Evolutionary conservation across 2,113 vertebrate species (phyloP), one percentile per base, ranked within the genome.

Genomic region (Podarcis cretensis): DNA sequence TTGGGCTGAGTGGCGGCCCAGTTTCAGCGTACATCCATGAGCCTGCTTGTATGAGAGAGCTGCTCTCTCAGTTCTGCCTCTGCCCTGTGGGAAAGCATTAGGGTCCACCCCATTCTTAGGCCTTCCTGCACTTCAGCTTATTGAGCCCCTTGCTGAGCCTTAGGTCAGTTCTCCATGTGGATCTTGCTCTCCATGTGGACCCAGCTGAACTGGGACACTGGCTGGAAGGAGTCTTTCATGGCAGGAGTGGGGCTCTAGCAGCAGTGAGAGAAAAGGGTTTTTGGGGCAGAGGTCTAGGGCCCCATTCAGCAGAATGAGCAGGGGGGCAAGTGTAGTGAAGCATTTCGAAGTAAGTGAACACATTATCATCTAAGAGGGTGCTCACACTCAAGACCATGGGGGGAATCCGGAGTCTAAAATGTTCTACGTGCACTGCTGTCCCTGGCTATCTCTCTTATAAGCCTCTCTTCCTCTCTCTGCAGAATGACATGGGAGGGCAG

Each of bases 401-500:
- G 59, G 59, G 1, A 63, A 63, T 20, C 59, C 16, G 1, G 16
- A 63, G 59, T 63, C 59, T 63, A 63, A 63, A 63, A 63, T 63
- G 13, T 18, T 16, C 59, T 20, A 63, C 3, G 69, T 27, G 25
- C 25, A 12, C 69, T 16, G 6, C 32, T 35, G 32, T 57, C 69
- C n/a, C 80, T 37, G 59, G 4, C 25, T 23, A 43, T 30, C n/a
- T 32, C 35, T 23, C 20, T 63, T 30, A 57, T 6, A 0, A 1
- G 66, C 18, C 30, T 54, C 63, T 69, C 63, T 69, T 40, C 69
- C 13, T 74, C 13, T 73, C 75, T 71, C 1, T 59, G 16, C 96
- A 99, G 99, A 99, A 99, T 1, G 99, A 99, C 1, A 94, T 99
- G 96, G 99, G 99, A 0, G 99, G 99, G 40, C 98, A 99, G 95